A percentile compares a stretch with the other conserved stretches of the same genome.
phyloP scores from a whole-genome alignment of 2,797 vertebrate species.

The Darevskia mixta region DNA sequence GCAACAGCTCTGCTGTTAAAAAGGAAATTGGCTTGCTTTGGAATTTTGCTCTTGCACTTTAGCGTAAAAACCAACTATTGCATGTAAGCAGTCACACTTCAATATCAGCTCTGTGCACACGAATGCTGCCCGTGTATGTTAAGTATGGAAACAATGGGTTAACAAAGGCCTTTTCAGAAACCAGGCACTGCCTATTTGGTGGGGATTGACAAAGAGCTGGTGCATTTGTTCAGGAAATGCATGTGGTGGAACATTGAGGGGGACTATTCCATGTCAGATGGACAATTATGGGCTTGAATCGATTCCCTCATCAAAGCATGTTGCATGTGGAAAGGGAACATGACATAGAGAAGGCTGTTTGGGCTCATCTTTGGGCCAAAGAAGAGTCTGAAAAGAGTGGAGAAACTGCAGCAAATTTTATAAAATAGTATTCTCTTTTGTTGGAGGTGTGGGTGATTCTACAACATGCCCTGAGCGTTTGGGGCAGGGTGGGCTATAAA shows the following conservation, averaged over 20 bases:
- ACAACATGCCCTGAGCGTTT: no score
- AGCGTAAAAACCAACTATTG: background rate
- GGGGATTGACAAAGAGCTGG: background rate
- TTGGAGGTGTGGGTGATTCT: no score
- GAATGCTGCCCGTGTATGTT: background rate
- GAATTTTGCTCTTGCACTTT: background rate
- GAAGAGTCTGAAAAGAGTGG: no score
- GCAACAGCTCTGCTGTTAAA: background rate
- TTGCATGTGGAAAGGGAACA: background rate
- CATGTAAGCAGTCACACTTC: background rate
- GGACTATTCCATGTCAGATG: background rate
- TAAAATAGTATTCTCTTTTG: no score
- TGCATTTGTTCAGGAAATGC: background rate
- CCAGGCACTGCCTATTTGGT: background rate
- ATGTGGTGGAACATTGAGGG: background rate
- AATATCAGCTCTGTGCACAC: constrained; percentile 11
- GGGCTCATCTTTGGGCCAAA: no score
- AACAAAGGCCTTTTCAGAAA: constrained; percentile 21
- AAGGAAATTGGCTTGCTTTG: constrained; percentile 35
- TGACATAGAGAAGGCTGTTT: background rate
- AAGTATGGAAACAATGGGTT: constrained; percentile 11
- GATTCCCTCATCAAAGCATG: no score
- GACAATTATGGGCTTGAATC: background rate
- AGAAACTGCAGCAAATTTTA: no score
- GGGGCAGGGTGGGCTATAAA: no score